Conservation (phyloP, 2,888 invertebrate genomes). For the Papilio protenor region DNA sequence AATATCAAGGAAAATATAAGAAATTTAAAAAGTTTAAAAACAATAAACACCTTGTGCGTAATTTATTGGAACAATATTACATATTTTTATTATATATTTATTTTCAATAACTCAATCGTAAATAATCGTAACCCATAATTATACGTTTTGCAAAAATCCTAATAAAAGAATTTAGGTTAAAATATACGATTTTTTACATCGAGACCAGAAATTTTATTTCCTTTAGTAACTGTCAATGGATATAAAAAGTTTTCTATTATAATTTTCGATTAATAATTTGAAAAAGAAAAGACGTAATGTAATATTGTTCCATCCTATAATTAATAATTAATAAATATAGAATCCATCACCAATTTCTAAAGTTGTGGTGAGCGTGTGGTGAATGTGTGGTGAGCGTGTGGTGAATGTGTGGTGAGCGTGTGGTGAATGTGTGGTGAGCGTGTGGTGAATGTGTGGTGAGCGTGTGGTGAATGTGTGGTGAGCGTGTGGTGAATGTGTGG, state of each 20-base stretch:
- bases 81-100: not conserved
- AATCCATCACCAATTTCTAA: slow-evolving; percentile 30
- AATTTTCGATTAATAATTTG: no score
- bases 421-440: no score
- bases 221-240: not conserved
- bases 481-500: no score
- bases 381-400: no score
- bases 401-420: no score
- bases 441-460: no score
- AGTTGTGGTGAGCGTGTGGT: no score
- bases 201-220: not conserved
- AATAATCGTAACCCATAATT: not conserved
- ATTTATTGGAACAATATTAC: slow-evolving; percentile 36
- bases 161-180: not conserved
- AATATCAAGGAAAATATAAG: not conserved
- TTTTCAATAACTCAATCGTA: not conserved
- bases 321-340: not conserved
- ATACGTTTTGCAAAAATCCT: not conserved
- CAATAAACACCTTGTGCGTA: slow-evolving; percentile 25
- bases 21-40: not conserved
- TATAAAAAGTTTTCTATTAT: no score
- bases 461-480: no score
- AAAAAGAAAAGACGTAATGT: not conserved
- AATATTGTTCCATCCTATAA: slow-evolving; percentile 26
- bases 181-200: not conserved